Conservation (phyloP, 2,113 vertebrate genomes). For the Mystacornis crossleyi region DNA sequence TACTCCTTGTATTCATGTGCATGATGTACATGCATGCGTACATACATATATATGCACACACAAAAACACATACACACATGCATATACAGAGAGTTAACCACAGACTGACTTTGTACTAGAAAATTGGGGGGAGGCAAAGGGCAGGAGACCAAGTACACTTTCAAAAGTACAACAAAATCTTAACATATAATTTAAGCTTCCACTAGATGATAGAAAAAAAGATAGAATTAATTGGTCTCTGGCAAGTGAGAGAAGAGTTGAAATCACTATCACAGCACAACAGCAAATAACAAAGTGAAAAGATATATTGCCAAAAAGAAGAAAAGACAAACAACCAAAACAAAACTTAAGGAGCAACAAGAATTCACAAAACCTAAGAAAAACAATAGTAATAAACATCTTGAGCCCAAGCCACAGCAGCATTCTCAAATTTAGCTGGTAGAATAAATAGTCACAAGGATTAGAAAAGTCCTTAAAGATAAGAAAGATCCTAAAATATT, state of each 20-base stretch:
- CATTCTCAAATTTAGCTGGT: background rate
- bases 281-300: background rate
- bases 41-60: background rate
- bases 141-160: background rate
- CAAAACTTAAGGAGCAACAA: background rate
- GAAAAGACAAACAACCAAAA: background rate
- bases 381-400: background rate
- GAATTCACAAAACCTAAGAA: background rate
- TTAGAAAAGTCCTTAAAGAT: background rate
- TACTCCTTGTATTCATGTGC: background rate
- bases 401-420: background rate
- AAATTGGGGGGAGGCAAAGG: background rate
- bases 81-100: background rate
- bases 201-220: background rate
- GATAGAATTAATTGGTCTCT: background rate
- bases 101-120: background rate
- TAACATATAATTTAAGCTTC: background rate
- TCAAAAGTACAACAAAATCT: background rate
- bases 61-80: background rate
- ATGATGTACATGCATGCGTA: accelerated
- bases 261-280: background rate
- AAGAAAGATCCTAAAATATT: background rate
- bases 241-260: background rate
- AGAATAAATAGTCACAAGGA: background rate
- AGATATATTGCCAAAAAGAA: background rate